Conservation (phyloP, 64 coral and sea anemone species). For the Porites lutea region DNA sequence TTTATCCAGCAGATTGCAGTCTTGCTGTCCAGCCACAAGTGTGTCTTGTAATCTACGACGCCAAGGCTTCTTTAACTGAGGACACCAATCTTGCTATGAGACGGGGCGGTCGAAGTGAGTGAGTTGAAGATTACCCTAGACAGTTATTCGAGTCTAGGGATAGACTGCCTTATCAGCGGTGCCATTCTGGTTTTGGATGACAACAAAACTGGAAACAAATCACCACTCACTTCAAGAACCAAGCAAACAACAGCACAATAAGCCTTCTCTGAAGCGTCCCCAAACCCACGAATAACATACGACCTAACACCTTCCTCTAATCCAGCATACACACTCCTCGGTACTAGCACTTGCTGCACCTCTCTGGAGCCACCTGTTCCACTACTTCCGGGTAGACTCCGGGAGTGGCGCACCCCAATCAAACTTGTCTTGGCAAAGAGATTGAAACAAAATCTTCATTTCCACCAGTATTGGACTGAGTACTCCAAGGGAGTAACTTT, state of each 20-base stretch:
- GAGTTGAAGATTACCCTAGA: not conserved
- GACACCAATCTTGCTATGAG: not conserved
- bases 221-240: not conserved
- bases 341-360: slow-evolving; percentile 47
- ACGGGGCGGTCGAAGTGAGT: too few relatives aligned
- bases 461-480: slow-evolving; percentile 44
- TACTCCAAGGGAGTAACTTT: slow-evolving; percentile 22
- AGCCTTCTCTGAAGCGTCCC: slow-evolving; percentile 14
- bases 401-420: slow-evolving; percentile 31
- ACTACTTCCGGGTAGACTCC: not conserved
- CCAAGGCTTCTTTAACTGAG: slow-evolving; percentile 5
- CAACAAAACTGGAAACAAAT: not conserved
- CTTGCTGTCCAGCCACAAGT: slow-evolving; percentile 34
- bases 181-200: not conserved
- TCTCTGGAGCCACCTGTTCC: slow-evolving; percentile 44
- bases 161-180: not conserved
- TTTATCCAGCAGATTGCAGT: slow-evolving; percentile 57
- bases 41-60: not conserved
- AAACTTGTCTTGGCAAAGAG: slow-evolving; percentile 21
- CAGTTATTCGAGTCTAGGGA: slow-evolving; percentile 40
- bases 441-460: too few relatives aligned
- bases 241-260: slow-evolving; percentile 59
- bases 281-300: slow-evolving; percentile 41
- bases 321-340: slow-evolving; percentile 33
- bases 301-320: not conserved